Evolutionary conservation across 2,888 invertebrate species (phyloP), one percentile per base, ranked within the genome.

Genomic region (Tenthredo notha): DNA sequence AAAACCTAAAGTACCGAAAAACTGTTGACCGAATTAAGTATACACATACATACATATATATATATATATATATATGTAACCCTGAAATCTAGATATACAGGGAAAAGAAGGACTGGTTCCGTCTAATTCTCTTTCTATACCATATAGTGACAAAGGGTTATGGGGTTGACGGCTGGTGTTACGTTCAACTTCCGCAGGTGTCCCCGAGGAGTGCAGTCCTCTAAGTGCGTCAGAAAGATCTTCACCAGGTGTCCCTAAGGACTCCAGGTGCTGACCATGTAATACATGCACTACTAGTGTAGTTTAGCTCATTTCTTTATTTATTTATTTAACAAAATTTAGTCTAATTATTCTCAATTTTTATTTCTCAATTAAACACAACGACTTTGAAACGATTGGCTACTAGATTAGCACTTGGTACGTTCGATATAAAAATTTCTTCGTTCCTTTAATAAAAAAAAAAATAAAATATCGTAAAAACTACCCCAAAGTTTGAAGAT

Each of bases 111-210:
- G 54, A 54, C 54, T 54, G 54, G 54, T 54, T 54, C n/a, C 54
- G 54, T 54, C 54, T 2, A 54, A 54, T 54, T n/a, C 54, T 54
- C 54, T 33, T 15, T 29, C 67, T 67, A 25, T 54, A 67, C 33
- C 33, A 25, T 29, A 29, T 25, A 74, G 40, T 74, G 43, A 74
- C 72, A 74, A 74, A 74, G 72, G 72, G 72, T 21, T 74, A 74
- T 15, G 25, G 40, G 72, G 40, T 43, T 40, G 40, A 43, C 21
- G 72, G 29, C 72, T 74, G 72, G 72, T 74, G 40, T 74, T 43
- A n/a, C 72, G 72, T 74, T 74, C 72, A 74, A 74, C 72, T 74
- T 43, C 21, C 72, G 72, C 72, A 74, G 72, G 72, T 74, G 72
- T 43, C 21, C 61, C 21, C 25, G 25, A 15, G 21, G 12, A 29